phyloP scores from a whole-genome alignment of 2,797 vertebrate species.

The Hapalemur alaotrensis region DNA sequence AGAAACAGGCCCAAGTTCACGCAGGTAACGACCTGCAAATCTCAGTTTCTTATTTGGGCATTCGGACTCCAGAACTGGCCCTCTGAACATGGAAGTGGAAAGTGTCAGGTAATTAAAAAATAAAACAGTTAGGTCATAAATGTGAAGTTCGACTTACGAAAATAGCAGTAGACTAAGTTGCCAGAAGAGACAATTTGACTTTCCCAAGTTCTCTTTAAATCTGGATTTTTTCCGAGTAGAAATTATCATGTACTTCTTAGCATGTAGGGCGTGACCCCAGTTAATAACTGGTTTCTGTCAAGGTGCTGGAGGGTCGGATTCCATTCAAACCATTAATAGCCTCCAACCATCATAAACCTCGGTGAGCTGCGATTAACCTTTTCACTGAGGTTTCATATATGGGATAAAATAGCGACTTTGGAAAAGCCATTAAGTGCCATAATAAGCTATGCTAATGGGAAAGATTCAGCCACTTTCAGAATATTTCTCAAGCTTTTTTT shows the following conservation, averaged over 20 bases:
- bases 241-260: slow-evolving; percentile 18
- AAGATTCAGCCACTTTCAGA: slow-evolving; percentile 47
- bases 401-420: slow-evolving; percentile 19
- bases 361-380: slow-evolving; percentile 59
- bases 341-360: slow-evolving; percentile 30
- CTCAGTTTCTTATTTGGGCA: not conserved
- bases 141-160: not conserved
- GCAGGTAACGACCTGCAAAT: not conserved
- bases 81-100: not conserved
- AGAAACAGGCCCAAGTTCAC: slow-evolving; percentile 23
- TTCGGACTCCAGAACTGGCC: not conserved
- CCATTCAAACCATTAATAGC: slow-evolving; percentile 54
- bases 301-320: slow-evolving; percentile 31
- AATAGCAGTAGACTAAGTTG: not conserved
- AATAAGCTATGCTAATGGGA: slow-evolving; percentile 32
- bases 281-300: slow-evolving; percentile 51
- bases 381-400: slow-evolving; percentile 42
- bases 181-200: not conserved
- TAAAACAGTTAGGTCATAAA: not conserved
- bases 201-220: slow-evolving; percentile 11
- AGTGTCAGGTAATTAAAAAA: not conserved
- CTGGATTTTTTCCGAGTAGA: not conserved
- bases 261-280: not conserved
- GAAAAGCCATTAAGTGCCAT: slow-evolving; percentile 16
- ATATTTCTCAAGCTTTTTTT: slow-evolving; percentile 22